phyloP scores from a whole-genome alignment of 1,140 invertebrate species.

The Trypoxylus dichotomus region DNA sequence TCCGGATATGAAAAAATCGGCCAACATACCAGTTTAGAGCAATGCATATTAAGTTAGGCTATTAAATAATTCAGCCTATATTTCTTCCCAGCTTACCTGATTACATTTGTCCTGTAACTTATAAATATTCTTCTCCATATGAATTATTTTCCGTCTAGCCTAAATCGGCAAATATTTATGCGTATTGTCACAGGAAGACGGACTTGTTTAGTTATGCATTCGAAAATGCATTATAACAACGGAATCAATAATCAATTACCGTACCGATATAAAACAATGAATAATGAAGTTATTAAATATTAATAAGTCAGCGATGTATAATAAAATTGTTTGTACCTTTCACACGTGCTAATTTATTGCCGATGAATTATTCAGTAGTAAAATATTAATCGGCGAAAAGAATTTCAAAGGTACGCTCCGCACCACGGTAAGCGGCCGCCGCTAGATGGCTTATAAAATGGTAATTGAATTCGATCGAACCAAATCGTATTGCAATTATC shows the following conservation, averaged over 20 bases:
- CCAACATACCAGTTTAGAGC: too few relatives aligned
- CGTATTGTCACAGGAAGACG: background rate
- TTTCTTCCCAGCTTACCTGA: too few relatives aligned
- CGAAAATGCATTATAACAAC: conserved; percentile 19
- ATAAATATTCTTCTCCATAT: too few relatives aligned
- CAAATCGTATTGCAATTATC: background rate
- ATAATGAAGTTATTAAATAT: conserved; percentile 17
- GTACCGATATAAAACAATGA: background rate
- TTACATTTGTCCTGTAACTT: too few relatives aligned
- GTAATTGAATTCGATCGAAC: background rate
- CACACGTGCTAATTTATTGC: conserved; percentile 5
- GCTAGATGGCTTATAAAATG: background rate
- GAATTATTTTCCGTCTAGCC: too few relatives aligned
- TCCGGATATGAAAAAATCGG: too few relatives aligned
- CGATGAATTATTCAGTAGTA: conserved; percentile 10
- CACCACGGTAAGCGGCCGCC: background rate
- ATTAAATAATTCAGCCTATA: too few relatives aligned
- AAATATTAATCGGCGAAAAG: conserved; percentile 8
- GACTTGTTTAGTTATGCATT: conserved; percentile 21
- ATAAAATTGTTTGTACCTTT: conserved; percentile 18
- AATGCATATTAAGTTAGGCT: too few relatives aligned
- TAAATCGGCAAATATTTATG: background rate
- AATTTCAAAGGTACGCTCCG: background rate
- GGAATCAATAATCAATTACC: conserved; percentile 21
- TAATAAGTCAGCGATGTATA: conserved; percentile 17